phyloP scores from a whole-genome alignment of 2,797 vertebrate species.

The Phoxinus dragarum region DNA sequence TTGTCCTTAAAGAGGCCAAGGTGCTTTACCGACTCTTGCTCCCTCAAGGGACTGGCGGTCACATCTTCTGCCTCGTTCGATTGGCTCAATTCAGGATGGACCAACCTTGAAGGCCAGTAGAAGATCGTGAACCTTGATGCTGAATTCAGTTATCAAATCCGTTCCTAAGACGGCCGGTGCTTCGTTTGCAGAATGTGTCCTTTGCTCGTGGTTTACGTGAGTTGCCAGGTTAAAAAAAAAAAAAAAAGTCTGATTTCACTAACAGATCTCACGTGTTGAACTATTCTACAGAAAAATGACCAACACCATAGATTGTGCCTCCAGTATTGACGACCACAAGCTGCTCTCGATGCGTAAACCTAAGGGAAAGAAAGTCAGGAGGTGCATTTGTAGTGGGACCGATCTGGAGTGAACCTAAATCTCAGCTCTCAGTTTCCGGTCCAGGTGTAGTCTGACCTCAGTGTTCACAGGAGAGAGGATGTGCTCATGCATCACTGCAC shows the following conservation, averaged over 20 bases:
- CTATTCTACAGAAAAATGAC: conserved; percentile 51
- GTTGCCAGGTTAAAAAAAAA: neutral
- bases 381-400: conserved; percentile 34
- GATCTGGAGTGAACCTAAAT: neutral
- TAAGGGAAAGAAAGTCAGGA: conserved; percentile 45
- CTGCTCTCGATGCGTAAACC: conserved; percentile 54
- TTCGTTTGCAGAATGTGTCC: conserved; percentile 35
- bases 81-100: conserved; percentile 54
- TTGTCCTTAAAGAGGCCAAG: conserved; percentile 19
- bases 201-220: conserved; percentile 20
- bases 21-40: conserved; percentile 10
- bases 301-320: conserved; percentile 69
- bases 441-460: conserved; percentile 38
- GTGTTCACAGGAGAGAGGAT: conserved; percentile 35
- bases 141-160: neutral
- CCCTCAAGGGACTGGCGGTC: conserved; percentile 7
- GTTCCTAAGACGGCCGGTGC: conserved; percentile 26
- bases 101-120: conserved; percentile 56
- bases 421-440: conserved; percentile 18
- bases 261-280: conserved; percentile 56
- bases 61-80: conserved; percentile 42
- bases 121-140: conserved; percentile 19
- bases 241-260: conserved; percentile 55
- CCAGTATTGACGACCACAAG: conserved; percentile 60
- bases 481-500: conserved; percentile 28